These are phyloP conservation scores for Pocillopora meandrina DNA, from an alignment of 92 coral and sea anemone genomes.

Conservation along the genomic window DNA sequence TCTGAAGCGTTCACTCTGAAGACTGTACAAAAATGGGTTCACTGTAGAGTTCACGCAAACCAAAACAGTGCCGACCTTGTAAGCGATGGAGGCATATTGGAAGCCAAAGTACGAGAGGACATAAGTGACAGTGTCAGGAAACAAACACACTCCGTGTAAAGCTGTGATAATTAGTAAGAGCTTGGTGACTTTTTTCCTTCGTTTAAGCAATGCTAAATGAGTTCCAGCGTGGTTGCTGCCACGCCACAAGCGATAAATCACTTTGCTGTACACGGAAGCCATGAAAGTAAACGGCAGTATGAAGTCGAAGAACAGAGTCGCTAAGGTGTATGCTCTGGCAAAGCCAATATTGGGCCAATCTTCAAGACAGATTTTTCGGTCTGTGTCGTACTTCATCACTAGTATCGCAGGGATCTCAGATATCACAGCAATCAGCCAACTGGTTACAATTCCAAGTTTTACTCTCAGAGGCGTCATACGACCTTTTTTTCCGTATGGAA, in stretches of 20 bases:
- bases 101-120: constrained; percentile 18
- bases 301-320: constrained; percentile 8
- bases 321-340: constrained; percentile 16
- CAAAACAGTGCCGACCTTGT: constrained; percentile 16
- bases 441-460: background rate
- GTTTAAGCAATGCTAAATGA: background rate
- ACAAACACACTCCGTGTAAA: constrained; percentile 13
- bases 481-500: background rate
- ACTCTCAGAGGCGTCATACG: constrained; percentile 10
- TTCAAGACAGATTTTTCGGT: constrained; percentile 28
- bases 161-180: constrained; percentile 7
- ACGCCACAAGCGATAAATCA: constrained; percentile 60
- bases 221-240: constrained; percentile 1
- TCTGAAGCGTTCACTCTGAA: constrained; percentile 28
- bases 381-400: constrained; percentile 1
- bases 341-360: constrained; percentile 25
- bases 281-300: constrained; percentile 62
- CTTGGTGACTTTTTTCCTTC: constrained; percentile 22
- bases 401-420: constrained; percentile 29
- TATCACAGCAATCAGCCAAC: constrained; percentile 35
- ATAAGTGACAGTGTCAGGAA: constrained; percentile 21
- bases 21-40: constrained; percentile 27
- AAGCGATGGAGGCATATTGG: constrained; percentile 12
- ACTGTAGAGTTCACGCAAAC: constrained; percentile 27
- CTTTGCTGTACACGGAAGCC: constrained; percentile 52